Conservation (phyloP, 1,140 invertebrate species). For the Camponotus floridanus region DNA sequence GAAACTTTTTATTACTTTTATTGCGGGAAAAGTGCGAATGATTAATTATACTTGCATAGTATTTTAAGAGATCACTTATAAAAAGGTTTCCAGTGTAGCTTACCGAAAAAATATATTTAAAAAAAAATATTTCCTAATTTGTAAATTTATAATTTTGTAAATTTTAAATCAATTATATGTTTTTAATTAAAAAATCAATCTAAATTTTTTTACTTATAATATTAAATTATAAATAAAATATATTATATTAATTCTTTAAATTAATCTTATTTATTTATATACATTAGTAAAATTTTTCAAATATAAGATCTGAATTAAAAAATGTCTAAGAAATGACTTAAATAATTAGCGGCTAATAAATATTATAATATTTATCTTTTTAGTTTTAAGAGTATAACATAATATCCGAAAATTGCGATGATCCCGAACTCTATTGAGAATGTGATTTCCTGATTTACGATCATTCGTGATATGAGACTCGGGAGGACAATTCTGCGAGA, state of each 20-base stretch:
- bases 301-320: neutral
- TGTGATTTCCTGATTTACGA: conserved; percentile 50
- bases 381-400: neutral
- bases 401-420: neutral
- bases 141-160: neutral
- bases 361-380: conserved; percentile 9
- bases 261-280: no score
- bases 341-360: neutral
- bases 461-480: conserved; percentile 63
- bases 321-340: neutral
- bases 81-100: neutral
- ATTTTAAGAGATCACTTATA: neutral
- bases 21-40: neutral
- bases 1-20: neutral
- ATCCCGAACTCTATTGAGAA: neutral
- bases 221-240: no score
- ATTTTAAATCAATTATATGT: conserved; percentile 14
- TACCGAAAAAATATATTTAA: neutral
- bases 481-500: conserved; percentile 15
- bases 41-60: neutral
- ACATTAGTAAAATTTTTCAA: no score
- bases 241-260: neutral
- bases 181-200: neutral
- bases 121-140: neutral
- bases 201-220: conserved; percentile 2